These are phyloP conservation scores for Lerista edwardsae DNA, from an alignment of 2,797 vertebrate genomes.

Conservation along the genomic window DNA sequence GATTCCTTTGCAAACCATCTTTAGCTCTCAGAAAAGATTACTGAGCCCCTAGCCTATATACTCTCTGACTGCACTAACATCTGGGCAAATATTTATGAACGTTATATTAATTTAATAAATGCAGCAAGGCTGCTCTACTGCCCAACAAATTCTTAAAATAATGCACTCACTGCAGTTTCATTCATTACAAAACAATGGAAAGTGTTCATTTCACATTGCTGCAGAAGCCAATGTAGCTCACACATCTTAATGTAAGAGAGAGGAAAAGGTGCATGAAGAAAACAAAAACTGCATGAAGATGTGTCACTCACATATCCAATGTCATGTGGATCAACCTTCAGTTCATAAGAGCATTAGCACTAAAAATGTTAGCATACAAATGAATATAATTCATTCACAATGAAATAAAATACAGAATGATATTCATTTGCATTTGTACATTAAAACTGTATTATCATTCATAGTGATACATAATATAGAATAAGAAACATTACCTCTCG, in stretches of 20 bases:
- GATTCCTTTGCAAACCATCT: not conserved
- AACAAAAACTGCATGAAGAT: not conserved
- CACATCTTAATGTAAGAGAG: not conserved
- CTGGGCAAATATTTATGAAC: not conserved
- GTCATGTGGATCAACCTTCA: no score
- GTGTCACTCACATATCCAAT: not conserved
- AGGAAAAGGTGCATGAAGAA: not conserved
- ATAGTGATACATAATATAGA: not conserved
- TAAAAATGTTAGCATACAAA: not conserved
- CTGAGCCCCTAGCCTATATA: not conserved
- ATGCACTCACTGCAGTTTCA: not conserved
- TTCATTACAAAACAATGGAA: not conserved
- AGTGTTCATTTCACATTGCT: not conserved
- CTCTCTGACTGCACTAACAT: not conserved
- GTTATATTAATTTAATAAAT: not conserved
- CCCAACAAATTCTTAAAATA: not conserved
- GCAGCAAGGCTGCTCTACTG: not conserved
- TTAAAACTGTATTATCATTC: not conserved
- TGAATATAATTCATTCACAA: not conserved
- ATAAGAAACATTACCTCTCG: slow-evolving; percentile 86
- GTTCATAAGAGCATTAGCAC: rapidly evolving
- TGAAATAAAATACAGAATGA: not conserved
- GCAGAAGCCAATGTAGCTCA: not conserved
- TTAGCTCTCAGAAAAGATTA: not conserved
- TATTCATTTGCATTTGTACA: not conserved